A percentile compares a stretch with the other conserved stretches of the same genome.
phyloP scores from a whole-genome alignment of 2,888 invertebrate genomes.

The Cantharis lateralis region DNA sequence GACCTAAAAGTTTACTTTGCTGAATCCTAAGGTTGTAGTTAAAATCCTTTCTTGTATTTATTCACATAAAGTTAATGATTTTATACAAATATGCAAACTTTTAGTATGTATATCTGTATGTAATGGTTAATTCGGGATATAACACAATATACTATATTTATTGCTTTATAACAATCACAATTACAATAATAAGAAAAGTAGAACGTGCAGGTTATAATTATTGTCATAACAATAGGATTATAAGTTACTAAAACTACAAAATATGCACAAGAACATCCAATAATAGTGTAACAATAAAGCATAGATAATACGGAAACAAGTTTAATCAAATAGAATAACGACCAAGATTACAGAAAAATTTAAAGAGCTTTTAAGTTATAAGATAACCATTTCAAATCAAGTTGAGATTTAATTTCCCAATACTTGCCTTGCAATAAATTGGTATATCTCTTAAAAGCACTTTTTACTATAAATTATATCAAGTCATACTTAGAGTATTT shows the following conservation, averaged over 20 bases:
- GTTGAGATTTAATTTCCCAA: neutral
- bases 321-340: neutral
- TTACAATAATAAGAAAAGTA: conserved; percentile 27
- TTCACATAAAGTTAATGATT: too few relatives aligned
- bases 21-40: too few relatives aligned
- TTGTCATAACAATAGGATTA: conserved; percentile 24
- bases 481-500: neutral
- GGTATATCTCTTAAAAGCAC: neutral
- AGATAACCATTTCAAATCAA: neutral
- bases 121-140: neutral
- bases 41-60: too few relatives aligned
- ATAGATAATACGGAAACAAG: neutral
- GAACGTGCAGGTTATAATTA: conserved; percentile 28
- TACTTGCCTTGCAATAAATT: neutral
- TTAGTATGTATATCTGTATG: neutral
- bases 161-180: conserved; percentile 34
- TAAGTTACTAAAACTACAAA: conserved; percentile 9
- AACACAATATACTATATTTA: conserved; percentile 23
- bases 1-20: too few relatives aligned
- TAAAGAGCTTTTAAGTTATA: neutral
- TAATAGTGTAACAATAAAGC: neutral
- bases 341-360: neutral
- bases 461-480: neutral
- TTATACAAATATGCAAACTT: neutral
- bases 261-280: neutral